Evolutionary conservation across 2,113 vertebrate species (phyloP).

Genomic region (Microtus oregoni): DNA sequence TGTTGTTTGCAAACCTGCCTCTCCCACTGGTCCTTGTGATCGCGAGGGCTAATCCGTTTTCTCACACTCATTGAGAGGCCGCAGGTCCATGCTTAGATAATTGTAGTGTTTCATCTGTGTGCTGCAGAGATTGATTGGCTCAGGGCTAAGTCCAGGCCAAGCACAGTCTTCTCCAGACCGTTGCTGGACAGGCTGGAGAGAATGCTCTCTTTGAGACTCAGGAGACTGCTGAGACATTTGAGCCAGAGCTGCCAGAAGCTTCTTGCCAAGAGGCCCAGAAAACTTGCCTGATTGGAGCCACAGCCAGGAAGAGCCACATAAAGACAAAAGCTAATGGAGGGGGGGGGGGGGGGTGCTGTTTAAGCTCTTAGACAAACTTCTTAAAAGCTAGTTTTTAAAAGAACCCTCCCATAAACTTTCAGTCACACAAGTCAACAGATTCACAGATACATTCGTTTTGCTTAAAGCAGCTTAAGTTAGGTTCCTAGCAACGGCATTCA

Average conservation of each 20-base stretch:
- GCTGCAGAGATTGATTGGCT: not conserved
- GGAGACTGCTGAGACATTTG: not conserved
- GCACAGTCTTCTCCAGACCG: slow-evolving; percentile 6
- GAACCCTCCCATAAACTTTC: not conserved
- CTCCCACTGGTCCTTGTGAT: not conserved
- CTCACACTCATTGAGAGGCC: not conserved
- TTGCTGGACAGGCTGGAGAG: not conserved
- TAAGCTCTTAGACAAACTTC: not conserved
- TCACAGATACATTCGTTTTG: not conserved
- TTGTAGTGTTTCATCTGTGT: not conserved
- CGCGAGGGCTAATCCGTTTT: not conserved
- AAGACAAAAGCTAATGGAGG: not conserved
- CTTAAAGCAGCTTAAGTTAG: not conserved
- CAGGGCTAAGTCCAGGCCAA: not conserved
- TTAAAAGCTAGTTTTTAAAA: not conserved
- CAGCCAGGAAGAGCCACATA: not conserved
- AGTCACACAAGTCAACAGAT: not conserved
- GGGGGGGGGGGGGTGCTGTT: not conserved
- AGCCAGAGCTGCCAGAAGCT: not conserved
- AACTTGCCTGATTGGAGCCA: not conserved
- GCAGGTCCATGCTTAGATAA: not conserved
- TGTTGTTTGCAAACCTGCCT: not conserved
- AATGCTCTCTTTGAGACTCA: not conserved
- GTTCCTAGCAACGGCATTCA: not conserved
- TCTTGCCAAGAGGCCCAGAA: not conserved